phyloP scores from a whole-genome alignment of 2,113 vertebrate genomes.

The Paramormyrops kingsleyae region DNA sequence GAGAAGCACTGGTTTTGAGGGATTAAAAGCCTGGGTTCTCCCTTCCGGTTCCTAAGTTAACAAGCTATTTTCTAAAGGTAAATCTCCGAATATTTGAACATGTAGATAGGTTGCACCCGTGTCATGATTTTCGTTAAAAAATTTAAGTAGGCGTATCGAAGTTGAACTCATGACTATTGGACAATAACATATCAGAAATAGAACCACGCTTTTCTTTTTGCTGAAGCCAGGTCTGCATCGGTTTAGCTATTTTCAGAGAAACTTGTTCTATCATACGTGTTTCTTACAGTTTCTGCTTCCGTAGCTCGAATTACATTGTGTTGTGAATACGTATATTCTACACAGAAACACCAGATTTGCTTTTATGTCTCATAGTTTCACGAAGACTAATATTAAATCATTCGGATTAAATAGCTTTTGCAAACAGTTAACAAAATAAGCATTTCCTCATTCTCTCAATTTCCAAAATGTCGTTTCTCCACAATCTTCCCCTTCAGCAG shows the following conservation, averaged over 20 bases:
- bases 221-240: background rate
- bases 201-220: background rate
- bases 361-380: background rate
- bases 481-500: background rate
- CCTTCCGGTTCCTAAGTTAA: background rate
- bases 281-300: background rate
- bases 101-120: background rate
- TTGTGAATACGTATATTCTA: background rate
- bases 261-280: background rate
- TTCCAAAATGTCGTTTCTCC: background rate
- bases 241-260: background rate
- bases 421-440: background rate
- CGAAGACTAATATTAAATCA: background rate
- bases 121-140: background rate
- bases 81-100: background rate
- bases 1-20: background rate
- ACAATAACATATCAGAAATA: background rate
- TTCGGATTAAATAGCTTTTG: background rate
- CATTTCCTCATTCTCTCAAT: background rate
- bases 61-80: background rate
- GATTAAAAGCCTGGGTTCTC: background rate
- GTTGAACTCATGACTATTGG: background rate
- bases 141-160: background rate
- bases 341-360: background rate
- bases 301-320: background rate